Evolutionary conservation across 1,140 invertebrate genomes (phyloP).

Genomic region (Grapholita molesta): DNA sequence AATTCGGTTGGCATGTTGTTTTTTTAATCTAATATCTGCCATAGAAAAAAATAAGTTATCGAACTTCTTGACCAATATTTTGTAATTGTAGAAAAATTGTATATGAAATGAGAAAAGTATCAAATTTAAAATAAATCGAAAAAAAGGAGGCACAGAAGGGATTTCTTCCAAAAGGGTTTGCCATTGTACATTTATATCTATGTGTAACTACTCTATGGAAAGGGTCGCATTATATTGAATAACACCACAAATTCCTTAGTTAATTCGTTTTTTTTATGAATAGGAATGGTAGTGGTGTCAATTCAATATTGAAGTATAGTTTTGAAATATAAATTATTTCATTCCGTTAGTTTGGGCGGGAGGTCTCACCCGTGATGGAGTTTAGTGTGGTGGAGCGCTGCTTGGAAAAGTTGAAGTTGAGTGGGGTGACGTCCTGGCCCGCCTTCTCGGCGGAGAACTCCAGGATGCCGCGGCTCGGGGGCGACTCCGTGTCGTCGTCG

Average conservation of each 20-base stretch:
- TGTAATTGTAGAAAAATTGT: background rate
- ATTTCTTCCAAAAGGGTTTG: background rate
- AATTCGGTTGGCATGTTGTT: too few relatives aligned
- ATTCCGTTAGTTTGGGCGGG: constrained; percentile 32
- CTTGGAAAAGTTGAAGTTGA: constrained; percentile 89
- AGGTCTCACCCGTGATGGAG: constrained; percentile 83
- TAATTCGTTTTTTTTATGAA: background rate
- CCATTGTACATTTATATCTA: background rate
- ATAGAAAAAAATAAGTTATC: too few relatives aligned
- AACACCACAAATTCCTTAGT: background rate
- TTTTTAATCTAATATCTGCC: too few relatives aligned
- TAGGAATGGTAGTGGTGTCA: constrained; percentile 28
- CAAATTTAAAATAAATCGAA: background rate
- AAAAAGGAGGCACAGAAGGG: background rate
- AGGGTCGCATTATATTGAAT: constrained; percentile 1
- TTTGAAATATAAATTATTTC: constrained; percentile 22
- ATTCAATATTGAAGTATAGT: constrained; percentile 14
- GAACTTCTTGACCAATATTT: background rate
- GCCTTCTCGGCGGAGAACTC: constrained; percentile 94
- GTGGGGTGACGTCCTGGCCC: constrained; percentile 91
- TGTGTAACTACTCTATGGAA: constrained; percentile 13
- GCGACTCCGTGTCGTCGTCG: constrained; percentile 74
- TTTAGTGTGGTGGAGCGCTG: constrained; percentile 84
- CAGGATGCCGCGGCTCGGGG: constrained; percentile 83
- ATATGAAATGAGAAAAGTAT: background rate